A percentile compares a stretch with the other conserved stretches of the same genome.
Evolutionary conservation across 2,797 vertebrate genomes (phyloP).

Genomic region (Melanotaenia pygmaea): DNA sequence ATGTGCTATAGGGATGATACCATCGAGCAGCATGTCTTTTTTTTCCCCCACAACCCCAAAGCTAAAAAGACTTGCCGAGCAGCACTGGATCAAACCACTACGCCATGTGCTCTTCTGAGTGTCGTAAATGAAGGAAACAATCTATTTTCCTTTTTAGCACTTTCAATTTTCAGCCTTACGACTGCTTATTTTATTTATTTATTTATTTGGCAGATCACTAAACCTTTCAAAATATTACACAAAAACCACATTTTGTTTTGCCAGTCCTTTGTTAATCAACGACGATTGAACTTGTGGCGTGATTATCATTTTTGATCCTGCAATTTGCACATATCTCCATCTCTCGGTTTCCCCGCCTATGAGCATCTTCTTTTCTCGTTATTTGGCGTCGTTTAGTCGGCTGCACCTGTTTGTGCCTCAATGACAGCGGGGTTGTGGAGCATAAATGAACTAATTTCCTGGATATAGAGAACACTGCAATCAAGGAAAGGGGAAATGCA

Average conservation of each 20-base stretch:
- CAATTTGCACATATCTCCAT: conserved; percentile 47
- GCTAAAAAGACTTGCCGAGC: conserved; percentile 35
- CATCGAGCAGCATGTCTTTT: conserved; percentile 31
- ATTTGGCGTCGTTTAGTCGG: conserved; percentile 58
- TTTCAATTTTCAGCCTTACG: conserved; percentile 2
- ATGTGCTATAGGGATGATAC: conserved; percentile 30
- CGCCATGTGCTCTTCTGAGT: background rate
- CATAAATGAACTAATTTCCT: conserved; percentile 86
- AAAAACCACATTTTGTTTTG: conserved; percentile 26
- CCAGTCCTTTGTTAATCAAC: conserved; percentile 50
- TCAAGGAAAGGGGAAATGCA: conserved; percentile 81
- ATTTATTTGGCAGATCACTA: conserved; percentile 9
- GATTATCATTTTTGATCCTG: conserved; percentile 31
- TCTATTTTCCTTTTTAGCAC: background rate
- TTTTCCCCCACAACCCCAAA: conserved; percentile 28
- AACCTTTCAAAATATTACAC: conserved; percentile 18
- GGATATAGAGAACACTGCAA: conserved; percentile 82
- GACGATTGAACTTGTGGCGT: conserved; percentile 32
- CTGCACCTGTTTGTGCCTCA: conserved; percentile 82
- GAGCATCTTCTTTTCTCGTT: conserved; percentile 35
- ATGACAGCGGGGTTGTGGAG: conserved; percentile 74
- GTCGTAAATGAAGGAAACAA: conserved; percentile 9
- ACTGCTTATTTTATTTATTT: background rate
- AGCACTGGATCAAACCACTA: conserved; percentile 18
- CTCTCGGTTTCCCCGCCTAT: conserved; percentile 38